Evolutionary conservation across 2,113 vertebrate genomes (phyloP), one percentile per base, ranked within the genome.

Genomic region (Blennius ocellaris): DNA sequence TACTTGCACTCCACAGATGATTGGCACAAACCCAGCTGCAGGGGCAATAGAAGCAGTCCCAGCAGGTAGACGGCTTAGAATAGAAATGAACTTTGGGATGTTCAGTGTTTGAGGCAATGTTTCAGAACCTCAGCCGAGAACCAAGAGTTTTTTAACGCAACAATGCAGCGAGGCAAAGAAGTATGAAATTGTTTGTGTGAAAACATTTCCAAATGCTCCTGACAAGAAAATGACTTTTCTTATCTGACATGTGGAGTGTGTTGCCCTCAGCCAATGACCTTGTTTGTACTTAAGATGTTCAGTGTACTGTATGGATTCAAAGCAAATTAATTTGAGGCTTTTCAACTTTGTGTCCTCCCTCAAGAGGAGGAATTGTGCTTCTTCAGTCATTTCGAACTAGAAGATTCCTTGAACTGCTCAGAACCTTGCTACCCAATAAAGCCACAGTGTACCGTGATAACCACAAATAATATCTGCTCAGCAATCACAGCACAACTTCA

Each of bases 151-250:
- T 61, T 68, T 69, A 9, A 76, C 56, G 47, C 43, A 73, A 69
- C 45, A 49, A 52, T 47, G 17, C 7, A 47, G 51, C 36, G 53
- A 72, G 60, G 57, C 65, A 77, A 55, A 79, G 58, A 40, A 50
- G 59, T 66, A 83, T 83, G 72, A 79, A 82, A 79, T 69, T 72
- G 77, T 85, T 76, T 81, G 69, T 44, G 14, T 47, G 53, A 58
- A 73, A 78, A 73, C 14, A 51, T 66, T 66, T 58, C 53, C 40
- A 48, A 50, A 64, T 50, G 56, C 72, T 76, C 56, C 53, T 58
- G 36, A 71, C 45, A 37, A 11, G 48, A 66, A 84, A 80, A 80
- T 67, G 1, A 60, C 56, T 87, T 87, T 88, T 74, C 66, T 73
- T 82, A 76, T 85, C 80, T 73, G 56, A 30, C 36, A 49, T 50